phyloP scores from a whole-genome alignment of 2,797 vertebrate species.

The Bucorvus abyssinicus region DNA sequence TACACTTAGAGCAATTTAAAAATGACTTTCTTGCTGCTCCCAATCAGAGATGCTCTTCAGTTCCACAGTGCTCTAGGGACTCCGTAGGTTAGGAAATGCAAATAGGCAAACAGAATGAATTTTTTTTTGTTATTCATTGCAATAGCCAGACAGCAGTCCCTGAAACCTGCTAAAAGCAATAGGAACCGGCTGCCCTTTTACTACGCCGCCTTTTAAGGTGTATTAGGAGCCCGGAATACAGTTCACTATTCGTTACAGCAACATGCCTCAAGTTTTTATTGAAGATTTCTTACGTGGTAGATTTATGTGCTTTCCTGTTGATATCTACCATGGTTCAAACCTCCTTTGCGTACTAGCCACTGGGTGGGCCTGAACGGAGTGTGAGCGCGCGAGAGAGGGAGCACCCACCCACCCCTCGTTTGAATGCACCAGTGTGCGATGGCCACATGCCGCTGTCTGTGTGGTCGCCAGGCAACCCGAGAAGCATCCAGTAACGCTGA shows the following conservation, averaged over 20 bases:
- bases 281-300: background rate
- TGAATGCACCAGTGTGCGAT: fast-evolving
- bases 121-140: conserved; percentile 35
- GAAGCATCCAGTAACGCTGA: background rate
- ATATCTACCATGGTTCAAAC: background rate
- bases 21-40: background rate
- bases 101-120: conserved; percentile 23
- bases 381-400: background rate
- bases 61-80: conserved; percentile 26
- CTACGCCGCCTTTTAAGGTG: background rate
- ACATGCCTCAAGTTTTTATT: background rate
- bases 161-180: conserved; percentile 29
- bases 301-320: background rate
- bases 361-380: fast-evolving
- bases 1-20: background rate
- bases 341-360: fast-evolving
- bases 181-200: background rate
- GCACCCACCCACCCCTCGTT: background rate
- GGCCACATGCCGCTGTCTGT: fast-evolving
- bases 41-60: conserved; percentile 13
- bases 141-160: conserved; percentile 9
- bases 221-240: background rate
- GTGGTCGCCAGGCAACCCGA: too few relatives aligned
- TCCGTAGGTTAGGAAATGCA: conserved; percentile 3
- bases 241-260: background rate